These are phyloP conservation scores for Drosophila limbata DNA, from an alignment of 2,888 invertebrate genomes.

Conservation along the genomic window DNA sequence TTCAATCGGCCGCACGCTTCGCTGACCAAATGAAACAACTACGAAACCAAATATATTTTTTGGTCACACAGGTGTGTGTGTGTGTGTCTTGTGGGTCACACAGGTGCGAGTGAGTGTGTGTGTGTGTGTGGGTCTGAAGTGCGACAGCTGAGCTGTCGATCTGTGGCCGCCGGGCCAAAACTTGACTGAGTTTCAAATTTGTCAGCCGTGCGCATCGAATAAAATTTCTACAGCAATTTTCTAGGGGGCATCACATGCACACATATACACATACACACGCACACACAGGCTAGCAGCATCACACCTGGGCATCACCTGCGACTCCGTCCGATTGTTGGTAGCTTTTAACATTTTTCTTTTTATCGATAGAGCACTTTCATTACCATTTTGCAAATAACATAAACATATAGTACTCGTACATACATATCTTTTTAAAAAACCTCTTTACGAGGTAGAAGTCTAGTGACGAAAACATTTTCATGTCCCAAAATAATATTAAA, in stretches of 20 bases:
- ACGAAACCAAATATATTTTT: slow-evolving; percentile 9
- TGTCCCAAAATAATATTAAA: too few relatives aligned
- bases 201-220: slow-evolving; percentile 33
- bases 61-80: not conserved
- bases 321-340: not conserved
- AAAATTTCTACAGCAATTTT: slow-evolving; percentile 19
- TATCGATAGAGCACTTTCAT: not conserved
- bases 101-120: slow-evolving; percentile 14
- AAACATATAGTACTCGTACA: too few relatives aligned
- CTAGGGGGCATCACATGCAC: slow-evolving; percentile 2
- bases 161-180: slow-evolving; percentile 34
- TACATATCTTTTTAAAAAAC: too few relatives aligned
- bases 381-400: not conserved
- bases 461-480: too few relatives aligned
- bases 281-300: not conserved
- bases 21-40: slow-evolving; percentile 57
- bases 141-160: slow-evolving; percentile 47
- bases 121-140: slow-evolving; percentile 16
- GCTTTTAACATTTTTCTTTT: not conserved
- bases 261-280: not conserved
- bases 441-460: too few relatives aligned
- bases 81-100: slow-evolving; percentile 6
- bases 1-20: slow-evolving; percentile 76
- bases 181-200: slow-evolving; percentile 34
- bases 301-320: not conserved